Evolutionary conservation across 2,113 vertebrate genomes (phyloP).

Genomic region (Raja brachyura): DNA sequence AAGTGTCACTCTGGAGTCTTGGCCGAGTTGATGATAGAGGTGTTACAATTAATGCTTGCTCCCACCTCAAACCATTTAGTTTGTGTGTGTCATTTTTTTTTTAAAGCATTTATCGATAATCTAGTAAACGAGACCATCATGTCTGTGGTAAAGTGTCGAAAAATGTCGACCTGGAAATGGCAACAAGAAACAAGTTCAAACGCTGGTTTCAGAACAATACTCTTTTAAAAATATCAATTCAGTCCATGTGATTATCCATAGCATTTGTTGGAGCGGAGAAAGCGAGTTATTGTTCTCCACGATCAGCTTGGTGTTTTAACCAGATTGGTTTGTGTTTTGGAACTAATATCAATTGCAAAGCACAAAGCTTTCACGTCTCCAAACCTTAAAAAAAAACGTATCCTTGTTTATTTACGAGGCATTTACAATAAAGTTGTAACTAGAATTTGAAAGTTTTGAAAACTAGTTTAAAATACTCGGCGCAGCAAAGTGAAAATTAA

Average conservation of each 20-base stretch:
- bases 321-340: not conserved
- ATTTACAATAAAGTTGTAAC: not conserved
- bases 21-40: not conserved
- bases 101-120: not conserved
- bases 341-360: not conserved
- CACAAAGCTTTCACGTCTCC: not conserved
- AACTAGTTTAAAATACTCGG: not conserved
- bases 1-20: not conserved
- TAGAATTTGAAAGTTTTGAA: conserved; percentile 1
- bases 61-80: not conserved
- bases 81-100: not conserved
- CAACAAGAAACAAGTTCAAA: conserved; percentile 9
- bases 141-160: not conserved
- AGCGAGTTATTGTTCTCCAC: not conserved
- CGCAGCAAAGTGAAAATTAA: not conserved
- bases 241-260: not conserved
- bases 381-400: not conserved
- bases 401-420: not conserved
- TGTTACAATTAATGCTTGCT: not conserved
- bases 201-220: not conserved
- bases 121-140: not conserved
- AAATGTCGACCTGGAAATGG: not conserved
- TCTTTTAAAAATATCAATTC: not conserved
- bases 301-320: not conserved
- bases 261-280: not conserved